Conservation (phyloP, 2,888 invertebrate species). For the Pterostichus madidus region DNA sequence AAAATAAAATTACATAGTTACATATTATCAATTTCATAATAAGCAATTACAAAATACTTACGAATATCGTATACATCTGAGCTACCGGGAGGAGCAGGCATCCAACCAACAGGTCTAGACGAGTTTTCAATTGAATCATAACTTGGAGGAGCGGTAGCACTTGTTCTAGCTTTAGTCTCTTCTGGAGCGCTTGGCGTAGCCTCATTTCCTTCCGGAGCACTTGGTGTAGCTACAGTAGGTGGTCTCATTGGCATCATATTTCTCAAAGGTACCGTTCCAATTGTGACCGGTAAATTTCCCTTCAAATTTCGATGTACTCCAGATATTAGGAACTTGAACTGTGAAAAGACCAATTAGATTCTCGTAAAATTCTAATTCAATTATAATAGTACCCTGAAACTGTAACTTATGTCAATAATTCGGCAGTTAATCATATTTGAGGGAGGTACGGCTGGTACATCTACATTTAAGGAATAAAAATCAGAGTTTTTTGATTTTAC, state of each 20-base stretch:
- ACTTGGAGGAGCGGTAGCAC: constrained; percentile 58
- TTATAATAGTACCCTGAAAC: constrained; percentile 43
- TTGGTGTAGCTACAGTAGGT: constrained; percentile 72
- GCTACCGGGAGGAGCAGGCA: constrained; percentile 70
- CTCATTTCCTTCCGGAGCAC: constrained; percentile 74
- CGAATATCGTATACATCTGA: constrained; percentile 78
- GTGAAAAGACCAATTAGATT: constrained; percentile 27
- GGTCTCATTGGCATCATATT: constrained; percentile 75
- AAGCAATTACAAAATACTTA: constrained; percentile 73
- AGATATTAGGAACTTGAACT: neutral
- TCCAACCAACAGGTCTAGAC: constrained; percentile 67
- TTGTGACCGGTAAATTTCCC: constrained; percentile 83
- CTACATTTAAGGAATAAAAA: constrained; percentile 82
- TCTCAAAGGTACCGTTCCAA: constrained; percentile 87
- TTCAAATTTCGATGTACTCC: constrained; percentile 79
- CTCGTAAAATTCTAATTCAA: constrained; percentile 4
- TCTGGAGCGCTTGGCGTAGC: constrained; percentile 71
- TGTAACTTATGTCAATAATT: constrained; percentile 53
- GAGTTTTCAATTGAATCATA: constrained; percentile 4
- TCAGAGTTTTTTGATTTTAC: constrained; percentile 81
- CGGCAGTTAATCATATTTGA: constrained; percentile 88
- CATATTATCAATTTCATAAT: neutral
- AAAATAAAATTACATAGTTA: constrained; percentile 65
- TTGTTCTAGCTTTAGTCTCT: constrained; percentile 67
- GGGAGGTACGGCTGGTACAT: constrained; percentile 87